A percentile compares a stretch with the other conserved stretches of the same genome.
phyloP scores from a whole-genome alignment of 2,113 vertebrate species.

The Ochotona princeps region DNA sequence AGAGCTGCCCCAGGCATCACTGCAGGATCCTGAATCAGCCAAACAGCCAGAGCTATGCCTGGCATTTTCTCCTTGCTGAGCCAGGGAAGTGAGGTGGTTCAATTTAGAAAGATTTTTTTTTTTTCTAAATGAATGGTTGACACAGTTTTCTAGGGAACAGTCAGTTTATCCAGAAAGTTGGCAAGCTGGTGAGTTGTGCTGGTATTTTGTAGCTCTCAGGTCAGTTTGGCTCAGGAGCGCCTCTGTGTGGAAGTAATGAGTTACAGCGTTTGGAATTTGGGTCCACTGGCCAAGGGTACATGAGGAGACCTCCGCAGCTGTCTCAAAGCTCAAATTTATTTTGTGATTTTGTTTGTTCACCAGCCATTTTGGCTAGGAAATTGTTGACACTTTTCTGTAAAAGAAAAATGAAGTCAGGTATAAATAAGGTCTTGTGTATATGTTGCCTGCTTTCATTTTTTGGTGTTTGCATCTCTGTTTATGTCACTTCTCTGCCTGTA shows the following conservation, averaged over 20 bases:
- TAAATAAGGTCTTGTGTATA: slow-evolving; percentile 65
- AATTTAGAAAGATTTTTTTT: slow-evolving; percentile 29
- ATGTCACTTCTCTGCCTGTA: not conserved
- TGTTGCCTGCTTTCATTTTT: slow-evolving; percentile 58
- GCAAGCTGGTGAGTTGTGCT: not conserved
- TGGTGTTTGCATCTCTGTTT: slow-evolving; percentile 28
- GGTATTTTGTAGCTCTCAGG: not conserved
- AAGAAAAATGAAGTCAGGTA: slow-evolving; percentile 63
- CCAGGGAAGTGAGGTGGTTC: slow-evolving; percentile 46
- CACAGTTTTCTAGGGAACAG: slow-evolving; percentile 47
- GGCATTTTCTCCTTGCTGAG: slow-evolving; percentile 40
- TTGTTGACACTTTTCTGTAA: slow-evolving; percentile 70
- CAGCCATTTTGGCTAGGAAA: slow-evolving; percentile 57
- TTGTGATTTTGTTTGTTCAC: slow-evolving; percentile 39
- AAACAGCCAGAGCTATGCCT: slow-evolving; percentile 23
- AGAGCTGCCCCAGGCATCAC: not conserved
- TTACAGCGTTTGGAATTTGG: slow-evolving; percentile 43
- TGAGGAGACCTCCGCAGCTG: slow-evolving; percentile 55
- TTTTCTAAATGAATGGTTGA: slow-evolving; percentile 35
- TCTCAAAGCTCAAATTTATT: slow-evolving; percentile 45
- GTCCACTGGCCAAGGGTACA: slow-evolving; percentile 33
- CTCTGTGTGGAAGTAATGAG: not conserved
- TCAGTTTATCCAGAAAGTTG: slow-evolving; percentile 17
- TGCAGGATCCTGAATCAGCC: slow-evolving; percentile 15
- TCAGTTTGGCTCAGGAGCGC: slow-evolving; percentile 24